These are phyloP conservation scores for Tinamus guttatus DNA, from an alignment of 2,113 vertebrate genomes.

Conservation along the genomic window DNA sequence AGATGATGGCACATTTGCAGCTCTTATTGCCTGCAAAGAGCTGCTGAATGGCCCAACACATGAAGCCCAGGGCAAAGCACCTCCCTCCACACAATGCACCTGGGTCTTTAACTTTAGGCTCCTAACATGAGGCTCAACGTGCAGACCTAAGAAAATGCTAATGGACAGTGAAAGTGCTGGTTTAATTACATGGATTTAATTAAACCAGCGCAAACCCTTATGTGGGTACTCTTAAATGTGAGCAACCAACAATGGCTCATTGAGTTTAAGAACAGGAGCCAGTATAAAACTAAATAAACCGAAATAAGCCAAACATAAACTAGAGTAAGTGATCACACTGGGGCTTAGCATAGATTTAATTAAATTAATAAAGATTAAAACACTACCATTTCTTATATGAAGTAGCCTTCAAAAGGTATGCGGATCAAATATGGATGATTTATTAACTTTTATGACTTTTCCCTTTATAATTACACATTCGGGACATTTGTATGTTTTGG, in stretches of 20 bases:
- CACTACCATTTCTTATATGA: not conserved
- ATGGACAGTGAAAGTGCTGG: not conserved
- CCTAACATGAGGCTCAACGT: not conserved
- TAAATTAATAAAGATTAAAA: not conserved
- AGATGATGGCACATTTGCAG: conserved; percentile 13
- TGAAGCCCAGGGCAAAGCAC: not conserved
- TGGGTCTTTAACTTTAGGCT: conserved; percentile 13
- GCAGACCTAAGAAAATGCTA: not conserved
- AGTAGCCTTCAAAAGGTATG: not conserved
- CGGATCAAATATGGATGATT: not conserved
- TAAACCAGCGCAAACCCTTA: not conserved
- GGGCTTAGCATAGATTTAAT: not conserved
- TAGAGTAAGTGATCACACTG: not conserved
- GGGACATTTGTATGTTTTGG: not conserved
- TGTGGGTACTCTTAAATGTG: not conserved
- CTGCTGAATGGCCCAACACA: not conserved
- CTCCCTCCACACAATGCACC: not conserved
- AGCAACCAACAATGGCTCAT: not conserved
- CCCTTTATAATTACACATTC: not conserved
- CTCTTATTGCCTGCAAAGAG: not conserved
- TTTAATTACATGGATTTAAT: conserved; percentile 13
- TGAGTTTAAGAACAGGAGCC: not conserved
- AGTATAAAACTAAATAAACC: not conserved
- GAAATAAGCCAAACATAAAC: not conserved
- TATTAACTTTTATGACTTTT: not conserved